Percentiles rank a stretch among this genome's conserved stretches.
These are phyloP conservation scores for Amphibalanus amphitrite DNA, from an alignment of 1,140 invertebrate genomes.

Conservation along the genomic window DNA sequence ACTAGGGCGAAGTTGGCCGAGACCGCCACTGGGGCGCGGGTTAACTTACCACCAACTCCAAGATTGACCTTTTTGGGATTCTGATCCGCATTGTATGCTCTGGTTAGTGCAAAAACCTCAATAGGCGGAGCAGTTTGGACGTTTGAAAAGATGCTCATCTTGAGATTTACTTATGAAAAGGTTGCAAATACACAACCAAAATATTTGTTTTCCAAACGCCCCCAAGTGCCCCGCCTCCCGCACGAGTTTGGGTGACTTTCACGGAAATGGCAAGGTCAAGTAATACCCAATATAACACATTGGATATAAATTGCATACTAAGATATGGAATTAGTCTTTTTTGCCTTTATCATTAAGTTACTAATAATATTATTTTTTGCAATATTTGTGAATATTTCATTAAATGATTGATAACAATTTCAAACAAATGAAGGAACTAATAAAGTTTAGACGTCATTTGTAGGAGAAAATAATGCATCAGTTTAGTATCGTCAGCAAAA, in stretches of 20 bases:
- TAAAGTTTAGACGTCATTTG: too few relatives aligned
- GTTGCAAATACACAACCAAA: neutral
- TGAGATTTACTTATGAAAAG: neutral
- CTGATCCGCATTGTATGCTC: neutral
- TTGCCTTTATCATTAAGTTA: too few relatives aligned
- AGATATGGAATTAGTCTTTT: too few relatives aligned
- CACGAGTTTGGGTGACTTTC: neutral
- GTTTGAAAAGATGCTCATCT: neutral
- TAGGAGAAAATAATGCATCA: too few relatives aligned
- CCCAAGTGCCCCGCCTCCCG: neutral
- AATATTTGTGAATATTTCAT: too few relatives aligned
- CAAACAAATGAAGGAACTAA: too few relatives aligned
- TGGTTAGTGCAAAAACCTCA: neutral
- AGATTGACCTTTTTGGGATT: neutral
- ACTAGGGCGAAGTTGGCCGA: too few relatives aligned
- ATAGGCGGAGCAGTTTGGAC: neutral
- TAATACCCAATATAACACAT: neutral
- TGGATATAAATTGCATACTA: neutral
- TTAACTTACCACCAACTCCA: too few relatives aligned
- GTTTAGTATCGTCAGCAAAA: too few relatives aligned
- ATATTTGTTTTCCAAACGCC: neutral
- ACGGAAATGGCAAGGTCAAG: neutral
- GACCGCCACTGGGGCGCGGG: too few relatives aligned
- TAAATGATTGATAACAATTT: too few relatives aligned
- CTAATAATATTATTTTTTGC: too few relatives aligned